A percentile compares a stretch with the other conserved stretches of the same genome.
Conservation (phyloP, 2,888 invertebrate genomes). For the Gortyna flavago region DNA sequence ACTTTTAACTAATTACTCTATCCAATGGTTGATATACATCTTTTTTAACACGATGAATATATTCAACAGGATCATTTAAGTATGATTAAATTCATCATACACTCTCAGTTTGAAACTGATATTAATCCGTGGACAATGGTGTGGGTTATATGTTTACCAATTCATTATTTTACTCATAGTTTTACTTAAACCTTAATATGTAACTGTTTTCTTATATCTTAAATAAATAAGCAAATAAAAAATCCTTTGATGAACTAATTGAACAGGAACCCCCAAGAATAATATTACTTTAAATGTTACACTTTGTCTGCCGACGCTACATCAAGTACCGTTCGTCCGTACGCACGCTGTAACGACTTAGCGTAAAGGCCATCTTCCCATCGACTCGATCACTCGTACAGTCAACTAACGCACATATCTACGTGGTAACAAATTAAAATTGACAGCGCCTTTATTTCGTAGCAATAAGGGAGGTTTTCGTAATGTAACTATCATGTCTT, state of each 20-base stretch:
- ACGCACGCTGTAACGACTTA: constrained; percentile 45
- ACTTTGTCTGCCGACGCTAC: constrained; percentile 59
- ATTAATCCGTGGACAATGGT: too few species aligned
- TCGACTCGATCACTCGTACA: constrained; percentile 47
- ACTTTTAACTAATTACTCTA: neutral
- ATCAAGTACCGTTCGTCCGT: constrained; percentile 35
- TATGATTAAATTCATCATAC: neutral
- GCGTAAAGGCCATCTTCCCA: constrained; percentile 80
- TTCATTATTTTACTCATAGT: too few species aligned
- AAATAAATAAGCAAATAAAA: too few species aligned
- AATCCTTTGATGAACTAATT: neutral
- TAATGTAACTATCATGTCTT: too few species aligned
- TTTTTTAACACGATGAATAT: neutral
- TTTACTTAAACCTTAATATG: too few species aligned
- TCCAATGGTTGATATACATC: neutral
- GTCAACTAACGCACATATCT: neutral
- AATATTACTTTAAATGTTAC: constrained; percentile 33
- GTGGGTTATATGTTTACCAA: too few species aligned
- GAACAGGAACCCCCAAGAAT: neutral
- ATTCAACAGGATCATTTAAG: neutral
- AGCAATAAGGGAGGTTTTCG: neutral
- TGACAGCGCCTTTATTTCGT: neutral
- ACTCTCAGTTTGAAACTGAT: neutral
- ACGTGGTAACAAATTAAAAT: neutral
- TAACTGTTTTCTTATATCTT: too few species aligned